Percentiles rank a stretch among this genome's conserved stretches.
phyloP scores from a whole-genome alignment of 2,888 invertebrate species.

The Leucophenga montana region DNA sequence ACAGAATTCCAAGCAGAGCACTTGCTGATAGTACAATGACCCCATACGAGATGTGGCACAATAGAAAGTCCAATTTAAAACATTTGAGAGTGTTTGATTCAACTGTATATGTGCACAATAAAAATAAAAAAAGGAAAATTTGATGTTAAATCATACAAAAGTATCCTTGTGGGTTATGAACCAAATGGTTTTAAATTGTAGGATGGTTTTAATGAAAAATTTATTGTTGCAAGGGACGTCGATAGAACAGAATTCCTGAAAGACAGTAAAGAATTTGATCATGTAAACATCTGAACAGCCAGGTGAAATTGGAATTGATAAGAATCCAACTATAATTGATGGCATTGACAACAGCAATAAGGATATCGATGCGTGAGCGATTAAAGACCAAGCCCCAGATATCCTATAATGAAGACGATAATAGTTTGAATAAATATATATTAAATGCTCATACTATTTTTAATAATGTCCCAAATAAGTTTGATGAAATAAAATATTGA shows the following conservation, averaged over 20 bases:
- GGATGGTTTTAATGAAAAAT: neutral
- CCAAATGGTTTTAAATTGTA: constrained; percentile 45
- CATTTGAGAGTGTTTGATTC: constrained; percentile 31
- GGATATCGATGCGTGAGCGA: constrained; percentile 33
- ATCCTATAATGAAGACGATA: constrained; percentile 21
- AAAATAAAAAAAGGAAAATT: constrained; percentile 15
- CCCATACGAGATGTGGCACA: constrained; percentile 62
- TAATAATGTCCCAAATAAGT: constrained; percentile 39
- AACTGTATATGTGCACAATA: constrained; percentile 20
- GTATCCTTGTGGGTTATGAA: constrained; percentile 61
- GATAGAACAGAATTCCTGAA: no score
- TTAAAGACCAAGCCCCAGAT: constrained; percentile 29
- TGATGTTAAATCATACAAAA: constrained; percentile 11
- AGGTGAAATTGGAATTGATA: no score
- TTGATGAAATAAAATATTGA: constrained; percentile 42
- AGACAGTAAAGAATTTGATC: no score
- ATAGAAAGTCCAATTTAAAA: constrained; percentile 31
- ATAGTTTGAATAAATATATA: constrained; percentile 28
- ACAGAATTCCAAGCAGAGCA: constrained; percentile 49
- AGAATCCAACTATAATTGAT: no score
- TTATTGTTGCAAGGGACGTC: constrained; percentile 11
- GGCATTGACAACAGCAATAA: neutral
- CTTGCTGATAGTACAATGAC: constrained; percentile 54
- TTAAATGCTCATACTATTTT: constrained; percentile 27
- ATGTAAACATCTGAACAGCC: neutral